Evolutionary conservation across 2,797 vertebrate genomes (phyloP), one percentile per base, ranked within the genome.

Genomic region (Enteromius afrohamiltoni): DNA sequence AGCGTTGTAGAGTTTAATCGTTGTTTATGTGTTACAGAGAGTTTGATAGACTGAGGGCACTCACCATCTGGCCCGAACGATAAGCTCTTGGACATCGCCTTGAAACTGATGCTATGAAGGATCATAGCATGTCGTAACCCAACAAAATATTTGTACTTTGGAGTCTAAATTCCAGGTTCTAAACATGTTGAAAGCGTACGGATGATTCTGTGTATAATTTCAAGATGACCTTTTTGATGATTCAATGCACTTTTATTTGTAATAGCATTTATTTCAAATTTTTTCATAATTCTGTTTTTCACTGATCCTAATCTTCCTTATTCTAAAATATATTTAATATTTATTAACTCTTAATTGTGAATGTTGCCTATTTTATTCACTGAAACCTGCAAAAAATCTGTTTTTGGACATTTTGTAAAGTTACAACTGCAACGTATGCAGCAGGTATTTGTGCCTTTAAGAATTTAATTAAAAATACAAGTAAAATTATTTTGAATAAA

Each of bases 1-100:
- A 34, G n/a, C 40, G 21, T 42, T 47, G 65, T 69, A 16, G 17
- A 65, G 29, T 70, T 37, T 10, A 13, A 76, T 64, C 23, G 13
- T 45, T 29, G 69, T 29, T 51, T 58, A 23, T 37, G 40, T 84
- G 77, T 40, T 37, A 31, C 26, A 45, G 71, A 42, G 82, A 65
- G 23, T 65, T 64, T 73, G 45, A 62, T 7, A 7, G 29, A 47
- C 67, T 60, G 31, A 64, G 29, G 62, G 58, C 55, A 49, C 34
- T 40, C 79, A 70, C 78, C 87, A 80, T 88, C 86, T 88, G 88
- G 74, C 4, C 70, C 17, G 45, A 21, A 31, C 60, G 71, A 88
- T 86, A 87, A 81, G 80, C 82, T 86, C 67, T 55, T 49, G 68
- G 60, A 77, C 71, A 37, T 34, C 31, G 45, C 60, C 60, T 83